A percentile compares a stretch with the other conserved stretches of the same genome.
Evolutionary conservation across 1,140 invertebrate genomes (phyloP).

Genomic region (Paramacrobiotus metropolitanus): DNA sequence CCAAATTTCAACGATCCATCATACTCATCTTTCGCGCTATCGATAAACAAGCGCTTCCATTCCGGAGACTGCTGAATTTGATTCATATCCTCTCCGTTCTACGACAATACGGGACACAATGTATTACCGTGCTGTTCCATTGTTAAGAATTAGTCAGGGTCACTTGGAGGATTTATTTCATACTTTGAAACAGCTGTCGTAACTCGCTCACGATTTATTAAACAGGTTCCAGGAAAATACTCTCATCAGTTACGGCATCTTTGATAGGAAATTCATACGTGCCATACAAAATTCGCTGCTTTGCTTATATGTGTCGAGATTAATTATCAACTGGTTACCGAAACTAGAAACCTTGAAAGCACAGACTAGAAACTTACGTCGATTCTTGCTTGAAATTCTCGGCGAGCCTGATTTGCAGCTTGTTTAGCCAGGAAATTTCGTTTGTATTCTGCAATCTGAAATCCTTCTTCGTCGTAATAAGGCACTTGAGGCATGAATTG

Average conservation of each 20-base stretch:
- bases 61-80: neutral
- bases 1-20: neutral
- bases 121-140: neutral
- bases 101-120: neutral
- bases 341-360: too few species aligned
- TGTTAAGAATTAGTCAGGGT: too few species aligned
- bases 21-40: neutral
- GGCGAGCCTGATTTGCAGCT: neutral
- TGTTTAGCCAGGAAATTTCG: neutral
- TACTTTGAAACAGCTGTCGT: too few species aligned
- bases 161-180: too few species aligned
- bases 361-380: neutral
- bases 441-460: neutral
- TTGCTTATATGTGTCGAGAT: too few species aligned
- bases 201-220: too few species aligned
- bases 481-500: constrained; percentile 2
- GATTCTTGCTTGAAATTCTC: neutral
- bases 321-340: too few species aligned
- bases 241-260: too few species aligned
- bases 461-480: constrained; percentile 1
- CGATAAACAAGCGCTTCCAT: neutral
- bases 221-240: too few species aligned
- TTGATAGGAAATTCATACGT: too few species aligned
- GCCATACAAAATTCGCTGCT: too few species aligned
- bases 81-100: neutral